A percentile compares a stretch with the other conserved stretches of the same genome.
Conservation (phyloP, 2,113 vertebrate species). For the Siniperca chuatsi region DNA sequence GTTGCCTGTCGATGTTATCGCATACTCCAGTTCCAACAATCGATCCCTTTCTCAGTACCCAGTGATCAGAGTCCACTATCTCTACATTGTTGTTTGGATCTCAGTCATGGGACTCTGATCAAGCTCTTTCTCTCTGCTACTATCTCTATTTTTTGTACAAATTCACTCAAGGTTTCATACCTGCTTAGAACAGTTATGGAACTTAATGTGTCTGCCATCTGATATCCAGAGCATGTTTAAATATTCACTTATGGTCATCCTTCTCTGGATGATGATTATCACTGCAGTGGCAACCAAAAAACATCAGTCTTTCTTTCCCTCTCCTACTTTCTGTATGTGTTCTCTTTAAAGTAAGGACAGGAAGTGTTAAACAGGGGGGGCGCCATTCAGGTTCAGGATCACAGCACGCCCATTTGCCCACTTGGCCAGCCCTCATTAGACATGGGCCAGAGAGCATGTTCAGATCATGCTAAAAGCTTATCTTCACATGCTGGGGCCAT, state of each 20-base stretch:
- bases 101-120: neutral
- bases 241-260: neutral
- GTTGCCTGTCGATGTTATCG: slow-evolving; percentile 38
- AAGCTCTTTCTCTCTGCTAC: neutral
- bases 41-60: slow-evolving; percentile 15
- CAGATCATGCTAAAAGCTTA: slow-evolving; percentile 68
- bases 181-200: neutral
- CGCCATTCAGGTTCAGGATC: slow-evolving; percentile 18
- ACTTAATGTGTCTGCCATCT: neutral
- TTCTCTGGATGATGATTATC: slow-evolving; percentile 3
- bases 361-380: neutral
- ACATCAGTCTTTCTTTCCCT: neutral
- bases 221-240: neutral
- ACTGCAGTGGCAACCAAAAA: slow-evolving; percentile 1
- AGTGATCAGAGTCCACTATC: slow-evolving; percentile 26
- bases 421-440: slow-evolving; percentile 62
- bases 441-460: slow-evolving; percentile 59
- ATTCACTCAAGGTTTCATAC: neutral
- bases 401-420: slow-evolving; percentile 10
- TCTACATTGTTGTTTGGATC: slow-evolving; percentile 15
- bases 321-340: neutral
- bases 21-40: slow-evolving; percentile 32
- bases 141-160: neutral
- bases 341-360: slow-evolving; percentile 1
- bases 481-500: slow-evolving; percentile 55